Evolutionary conservation across 1,140 invertebrate species (phyloP).

Genomic region (Plectus sambesii): DNA sequence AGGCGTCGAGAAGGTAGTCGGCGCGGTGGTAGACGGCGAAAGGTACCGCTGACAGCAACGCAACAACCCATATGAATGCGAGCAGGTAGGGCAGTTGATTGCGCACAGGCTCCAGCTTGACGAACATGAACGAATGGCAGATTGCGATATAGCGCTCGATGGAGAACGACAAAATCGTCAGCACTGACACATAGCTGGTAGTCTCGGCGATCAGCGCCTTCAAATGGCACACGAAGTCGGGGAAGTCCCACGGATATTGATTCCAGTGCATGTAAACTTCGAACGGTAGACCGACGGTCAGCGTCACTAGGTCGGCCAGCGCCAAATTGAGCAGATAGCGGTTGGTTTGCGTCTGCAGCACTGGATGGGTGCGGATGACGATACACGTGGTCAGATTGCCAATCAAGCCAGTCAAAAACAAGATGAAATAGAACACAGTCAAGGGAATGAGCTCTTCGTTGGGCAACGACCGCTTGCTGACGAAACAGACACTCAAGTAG

Average conservation of each 20-base stretch:
- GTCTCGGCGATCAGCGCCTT: constrained; percentile 72
- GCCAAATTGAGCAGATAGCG: constrained; percentile 20
- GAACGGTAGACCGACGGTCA: constrained; percentile 20
- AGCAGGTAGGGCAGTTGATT: constrained; percentile 6
- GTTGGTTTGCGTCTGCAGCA: constrained; percentile 19
- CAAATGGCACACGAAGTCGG: constrained; percentile 68
- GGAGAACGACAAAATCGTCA: constrained; percentile 80
- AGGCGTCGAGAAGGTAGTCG: constrained; percentile 18
- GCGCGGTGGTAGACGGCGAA: constrained; percentile 18
- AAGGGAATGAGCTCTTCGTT: constrained; percentile 46
- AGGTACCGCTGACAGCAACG: constrained; percentile 17
- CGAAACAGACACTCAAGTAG: constrained; percentile 20
- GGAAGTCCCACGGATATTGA: constrained; percentile 53
- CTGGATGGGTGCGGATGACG: constrained; percentile 56
- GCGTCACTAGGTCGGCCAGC: constrained; percentile 18
- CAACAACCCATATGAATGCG: constrained; percentile 15
- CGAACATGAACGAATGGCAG: constrained; percentile 19
- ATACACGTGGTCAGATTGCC: constrained; percentile 81
- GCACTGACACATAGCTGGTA: constrained; percentile 76
- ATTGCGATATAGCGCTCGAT: constrained; percentile 70
- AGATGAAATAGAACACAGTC: constrained; percentile 63
- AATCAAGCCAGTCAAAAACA: constrained; percentile 70
- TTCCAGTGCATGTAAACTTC: constrained; percentile 21
- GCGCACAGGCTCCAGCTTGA: constrained; percentile 14
- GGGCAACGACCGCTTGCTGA: constrained; percentile 13